A percentile compares a stretch with the other conserved stretches of the same genome.
These are phyloP conservation scores for Acromyrmex echinatior DNA, from an alignment of 1,140 invertebrate genomes.

Conservation along the genomic window DNA sequence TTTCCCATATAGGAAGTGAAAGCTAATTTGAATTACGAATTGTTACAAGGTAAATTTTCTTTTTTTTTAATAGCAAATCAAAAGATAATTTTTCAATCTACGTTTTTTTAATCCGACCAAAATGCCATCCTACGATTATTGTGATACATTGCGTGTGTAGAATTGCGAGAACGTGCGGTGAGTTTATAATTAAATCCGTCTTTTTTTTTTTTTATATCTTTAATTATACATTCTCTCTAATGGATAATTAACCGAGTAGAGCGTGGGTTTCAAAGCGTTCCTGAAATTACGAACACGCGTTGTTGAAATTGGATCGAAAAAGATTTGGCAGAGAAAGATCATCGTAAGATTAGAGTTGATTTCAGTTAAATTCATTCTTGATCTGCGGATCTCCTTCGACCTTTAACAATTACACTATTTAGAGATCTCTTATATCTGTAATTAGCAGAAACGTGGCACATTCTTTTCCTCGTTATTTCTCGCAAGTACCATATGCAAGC, in stretches of 20 bases:
- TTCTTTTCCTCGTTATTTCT: conserved; percentile 11
- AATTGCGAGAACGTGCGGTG: conserved; percentile 19
- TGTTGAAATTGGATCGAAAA: background rate
- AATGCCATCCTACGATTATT: conserved; percentile 25
- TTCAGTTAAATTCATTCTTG: conserved; percentile 1
- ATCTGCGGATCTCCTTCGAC: background rate
- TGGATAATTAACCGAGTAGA: conserved; percentile 41
- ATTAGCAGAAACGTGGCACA: background rate
- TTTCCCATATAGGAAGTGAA: background rate
- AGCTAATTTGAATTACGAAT: background rate
- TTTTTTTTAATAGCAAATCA: no score
- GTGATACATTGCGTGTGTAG: conserved; percentile 15
- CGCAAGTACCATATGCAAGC: conserved; percentile 21
- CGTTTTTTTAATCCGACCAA: background rate
- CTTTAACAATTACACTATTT: background rate
- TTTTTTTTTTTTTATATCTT: conserved; percentile 54
- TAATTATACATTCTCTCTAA: conserved; percentile 51
- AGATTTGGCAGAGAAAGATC: background rate
- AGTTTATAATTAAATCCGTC: conserved; percentile 42
- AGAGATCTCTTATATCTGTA: conserved; percentile 14
- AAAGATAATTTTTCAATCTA: background rate
- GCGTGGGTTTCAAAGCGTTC: background rate
- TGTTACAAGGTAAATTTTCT: background rate
- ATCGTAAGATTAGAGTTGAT: background rate
- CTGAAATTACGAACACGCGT: background rate